These are phyloP conservation scores for Aspidiotus rigidus DNA, from an alignment of 2,888 invertebrate genomes.

Conservation along the genomic window DNA sequence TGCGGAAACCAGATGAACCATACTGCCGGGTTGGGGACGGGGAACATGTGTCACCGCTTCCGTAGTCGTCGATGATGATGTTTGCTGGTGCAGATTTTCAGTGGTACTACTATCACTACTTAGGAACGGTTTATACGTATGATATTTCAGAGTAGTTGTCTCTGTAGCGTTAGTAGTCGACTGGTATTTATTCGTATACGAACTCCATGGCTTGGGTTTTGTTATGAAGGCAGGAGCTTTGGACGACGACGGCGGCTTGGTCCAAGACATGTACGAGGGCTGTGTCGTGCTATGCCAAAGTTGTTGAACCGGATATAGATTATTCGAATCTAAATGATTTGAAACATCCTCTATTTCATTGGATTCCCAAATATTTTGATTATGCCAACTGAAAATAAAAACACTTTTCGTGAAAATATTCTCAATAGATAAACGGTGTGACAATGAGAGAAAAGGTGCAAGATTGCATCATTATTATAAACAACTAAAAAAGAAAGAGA, in stretches of 20 bases:
- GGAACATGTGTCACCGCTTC: constrained; percentile 40
- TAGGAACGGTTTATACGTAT: constrained; percentile 37
- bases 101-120: constrained; percentile 41
- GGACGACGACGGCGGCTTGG: constrained; percentile 16
- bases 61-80: constrained; percentile 38
- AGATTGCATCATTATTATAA: no score
- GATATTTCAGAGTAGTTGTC: constrained; percentile 34
- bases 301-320: constrained; percentile 19
- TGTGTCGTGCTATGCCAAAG: constrained; percentile 29
- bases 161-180: constrained; percentile 35
- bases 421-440: background rate
- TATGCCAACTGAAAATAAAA: constrained; percentile 26
- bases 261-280: constrained; percentile 22
- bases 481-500: no score
- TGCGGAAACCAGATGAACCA: constrained; percentile 15
- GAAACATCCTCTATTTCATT: constrained; percentile 32
- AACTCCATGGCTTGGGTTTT: constrained; percentile 33
- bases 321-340: constrained; percentile 32
- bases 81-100: constrained; percentile 36
- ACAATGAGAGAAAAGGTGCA: no score
- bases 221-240: constrained; percentile 32
- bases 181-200: constrained; percentile 31
- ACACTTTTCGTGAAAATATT: background rate
- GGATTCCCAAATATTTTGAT: constrained; percentile 23
- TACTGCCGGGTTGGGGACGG: constrained; percentile 24